Evolutionary conservation across 2,797 vertebrate genomes (phyloP), one percentile per base, ranked within the genome.

Genomic region (Platalea minor): DNA sequence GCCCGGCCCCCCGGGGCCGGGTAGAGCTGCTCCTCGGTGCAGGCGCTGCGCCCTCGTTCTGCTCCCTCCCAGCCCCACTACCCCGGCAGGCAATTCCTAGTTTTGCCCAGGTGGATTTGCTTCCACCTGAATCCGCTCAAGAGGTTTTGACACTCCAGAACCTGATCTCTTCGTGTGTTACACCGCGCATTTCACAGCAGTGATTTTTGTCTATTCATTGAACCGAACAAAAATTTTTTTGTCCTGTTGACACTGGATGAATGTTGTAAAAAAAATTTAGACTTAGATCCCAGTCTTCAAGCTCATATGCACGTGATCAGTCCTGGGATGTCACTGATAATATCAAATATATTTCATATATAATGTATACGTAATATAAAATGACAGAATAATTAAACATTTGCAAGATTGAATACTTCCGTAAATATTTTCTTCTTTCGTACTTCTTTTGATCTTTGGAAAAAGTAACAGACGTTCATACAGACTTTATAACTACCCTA

Each of bases 1-100:
- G 6, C 41, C 41, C 41, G 41, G 41, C 41, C 41, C 43, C 17
- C 24, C 7, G 4, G 9, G 24, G 1, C 0, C 7, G 29, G 1
- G 10, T 9, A 11, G 45, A 73, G 31, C 39, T 25, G 29, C 51
- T 13, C n/a, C 13, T 53, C 11, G 5, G 6, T 10, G 28, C 17
- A 5, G 12, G 11, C n/a, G 59, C 51, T 4, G 26, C 18, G 24
- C 26, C 31, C 41, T 28, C 10, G 21, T 60, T 78, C 56, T 51
- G 18, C 23, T 33, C 39, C 13, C 10, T 45, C 25, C 41, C 25
- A 10, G 9, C 21, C 5, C 26, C 3, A 1, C 33, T 13, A 6
- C 11, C 12, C 39, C 39, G 19, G 54, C 31, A 67, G 57, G 12
- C 29, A 65, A 35, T 45, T 4, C 10, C 26, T 9, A 4, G 5